These are phyloP conservation scores for Nephrotoma appendiculata DNA, from an alignment of 2,888 invertebrate genomes.

Conservation along the genomic window DNA sequence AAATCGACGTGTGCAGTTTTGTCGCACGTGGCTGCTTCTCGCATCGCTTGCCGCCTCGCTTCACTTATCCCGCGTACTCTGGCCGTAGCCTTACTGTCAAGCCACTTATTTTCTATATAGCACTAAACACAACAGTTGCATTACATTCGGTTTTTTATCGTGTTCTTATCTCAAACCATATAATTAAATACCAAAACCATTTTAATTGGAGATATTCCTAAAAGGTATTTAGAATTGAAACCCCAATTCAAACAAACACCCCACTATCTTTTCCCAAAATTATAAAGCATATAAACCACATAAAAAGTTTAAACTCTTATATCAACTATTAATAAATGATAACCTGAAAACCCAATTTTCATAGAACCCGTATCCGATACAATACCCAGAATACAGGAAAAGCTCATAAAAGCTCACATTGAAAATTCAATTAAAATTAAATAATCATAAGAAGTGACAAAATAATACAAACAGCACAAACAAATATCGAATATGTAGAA, in stretches of 20 bases:
- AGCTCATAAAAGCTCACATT: not conserved
- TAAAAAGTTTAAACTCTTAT: not conserved
- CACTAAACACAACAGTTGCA: no score
- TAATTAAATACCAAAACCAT: no score
- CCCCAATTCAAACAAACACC: not conserved
- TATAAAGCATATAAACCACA: not conserved
- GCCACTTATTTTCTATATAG: no score
- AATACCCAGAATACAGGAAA: not conserved
- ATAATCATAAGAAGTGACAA: not conserved
- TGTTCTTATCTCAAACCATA: no score
- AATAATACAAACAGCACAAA: not conserved
- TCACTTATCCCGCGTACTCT: no score
- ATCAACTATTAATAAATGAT: not conserved
- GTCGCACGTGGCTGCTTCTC: no score
- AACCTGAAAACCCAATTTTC: not conserved
- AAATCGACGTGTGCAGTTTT: no score
- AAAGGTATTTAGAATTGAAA: no score
- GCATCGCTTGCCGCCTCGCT: no score
- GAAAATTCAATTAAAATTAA: not conserved
- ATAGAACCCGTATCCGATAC: not conserved
- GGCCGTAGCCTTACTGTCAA: no score
- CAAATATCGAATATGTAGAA: not conserved
- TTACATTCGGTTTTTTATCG: no score
- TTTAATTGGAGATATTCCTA: no score
- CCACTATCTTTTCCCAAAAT: not conserved